A percentile compares a stretch with the other conserved stretches of the same genome.
Evolutionary conservation across 2,113 vertebrate genomes (phyloP).

Genomic region (Onychorhynchus coronatus): DNA sequence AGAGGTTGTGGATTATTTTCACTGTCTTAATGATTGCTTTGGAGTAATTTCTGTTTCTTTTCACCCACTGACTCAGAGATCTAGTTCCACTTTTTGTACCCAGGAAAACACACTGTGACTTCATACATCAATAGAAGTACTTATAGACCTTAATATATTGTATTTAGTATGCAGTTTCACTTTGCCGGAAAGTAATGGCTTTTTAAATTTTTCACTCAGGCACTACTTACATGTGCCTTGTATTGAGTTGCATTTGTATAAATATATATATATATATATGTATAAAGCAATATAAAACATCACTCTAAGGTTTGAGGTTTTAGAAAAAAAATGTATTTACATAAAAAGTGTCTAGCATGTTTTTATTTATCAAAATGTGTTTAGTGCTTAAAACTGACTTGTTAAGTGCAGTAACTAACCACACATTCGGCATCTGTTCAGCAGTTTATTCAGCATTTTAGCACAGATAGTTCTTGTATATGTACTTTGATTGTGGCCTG

Average conservation of each 20-base stretch:
- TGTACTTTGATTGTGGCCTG: not conserved
- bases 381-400: not conserved
- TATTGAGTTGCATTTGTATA: not conserved
- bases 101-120: not conserved
- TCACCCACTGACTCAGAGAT: not conserved
- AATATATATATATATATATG: not conserved
- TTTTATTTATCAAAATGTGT: not conserved
- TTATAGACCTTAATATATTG: not conserved
- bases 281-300: not conserved
- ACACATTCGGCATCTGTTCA: not conserved
- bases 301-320: not conserved
- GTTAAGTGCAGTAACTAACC: not conserved
- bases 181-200: not conserved
- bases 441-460: not conserved
- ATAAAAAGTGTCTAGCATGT: not conserved
- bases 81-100: not conserved
- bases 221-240: not conserved
- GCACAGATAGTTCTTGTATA: not conserved
- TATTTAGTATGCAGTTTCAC: not conserved
- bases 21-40: not conserved
- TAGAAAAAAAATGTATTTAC: not conserved
- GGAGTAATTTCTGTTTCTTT: not conserved
- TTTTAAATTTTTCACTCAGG: not conserved
- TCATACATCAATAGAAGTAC: not conserved
- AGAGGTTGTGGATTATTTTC: constrained; percentile 16